Evolutionary conservation across 2,113 vertebrate species (phyloP).

Genomic region (Drymodes brunneopygia): DNA sequence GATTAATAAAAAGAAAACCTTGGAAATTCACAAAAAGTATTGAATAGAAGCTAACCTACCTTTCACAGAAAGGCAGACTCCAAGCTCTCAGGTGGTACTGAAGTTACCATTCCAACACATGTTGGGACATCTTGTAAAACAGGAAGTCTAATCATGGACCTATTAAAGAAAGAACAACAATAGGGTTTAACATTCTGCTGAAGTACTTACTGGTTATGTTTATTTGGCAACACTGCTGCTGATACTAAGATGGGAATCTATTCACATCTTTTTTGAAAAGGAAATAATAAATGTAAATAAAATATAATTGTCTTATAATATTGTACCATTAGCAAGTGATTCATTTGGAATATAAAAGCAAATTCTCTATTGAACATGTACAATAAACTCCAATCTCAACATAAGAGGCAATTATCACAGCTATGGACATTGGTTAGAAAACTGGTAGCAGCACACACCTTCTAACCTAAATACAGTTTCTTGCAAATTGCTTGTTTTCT

Average conservation of each 20-base stretch:
- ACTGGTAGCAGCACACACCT: neutral
- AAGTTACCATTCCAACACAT: slow-evolving; percentile 19
- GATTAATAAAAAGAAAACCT: slow-evolving; percentile 58
- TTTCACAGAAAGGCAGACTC: slow-evolving; percentile 36
- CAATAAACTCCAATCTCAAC: neutral
- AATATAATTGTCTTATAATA: neutral
- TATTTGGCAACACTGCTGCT: slow-evolving; percentile 68
- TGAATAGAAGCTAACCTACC: slow-evolving; percentile 48
- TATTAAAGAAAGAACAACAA: slow-evolving; percentile 60
- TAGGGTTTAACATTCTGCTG: slow-evolving; percentile 12
- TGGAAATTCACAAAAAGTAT: slow-evolving; percentile 13
- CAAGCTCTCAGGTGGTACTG: slow-evolving; percentile 23
- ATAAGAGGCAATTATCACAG: neutral
- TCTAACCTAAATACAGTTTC: neutral
- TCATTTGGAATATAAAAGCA: neutral
- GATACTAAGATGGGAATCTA: slow-evolving; percentile 34
- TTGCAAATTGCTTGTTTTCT: neutral
- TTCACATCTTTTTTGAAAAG: neutral
- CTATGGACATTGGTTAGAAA: neutral
- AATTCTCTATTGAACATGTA: neutral
- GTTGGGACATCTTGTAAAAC: slow-evolving; percentile 24
- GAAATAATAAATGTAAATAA: neutral
- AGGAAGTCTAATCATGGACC: slow-evolving; percentile 49
- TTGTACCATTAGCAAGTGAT: neutral
- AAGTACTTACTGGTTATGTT: slow-evolving; percentile 28